Percentiles rank a stretch among this genome's conserved stretches.
phyloP scores from a whole-genome alignment of 92 coral and sea anemone species.

The Porites divaricata region DNA sequence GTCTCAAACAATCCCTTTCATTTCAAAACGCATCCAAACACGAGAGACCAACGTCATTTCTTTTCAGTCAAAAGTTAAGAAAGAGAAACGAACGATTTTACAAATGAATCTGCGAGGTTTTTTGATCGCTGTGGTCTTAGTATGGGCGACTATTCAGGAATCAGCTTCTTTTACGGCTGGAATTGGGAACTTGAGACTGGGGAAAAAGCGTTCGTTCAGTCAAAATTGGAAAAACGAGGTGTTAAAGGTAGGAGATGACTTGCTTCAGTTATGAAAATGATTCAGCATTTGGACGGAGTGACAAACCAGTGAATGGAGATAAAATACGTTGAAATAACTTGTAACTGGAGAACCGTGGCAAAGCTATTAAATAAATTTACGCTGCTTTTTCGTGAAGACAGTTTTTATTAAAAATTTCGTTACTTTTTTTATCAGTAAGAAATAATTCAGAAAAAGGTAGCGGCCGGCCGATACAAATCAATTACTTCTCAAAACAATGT shows the following conservation, averaged over 20 bases:
- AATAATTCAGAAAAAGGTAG: no score
- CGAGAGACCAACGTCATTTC: neutral
- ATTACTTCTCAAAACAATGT: no score
- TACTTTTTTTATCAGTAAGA: no score
- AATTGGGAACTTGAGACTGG: conserved; percentile 23
- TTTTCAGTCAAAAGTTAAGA: neutral
- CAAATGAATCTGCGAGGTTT: conserved; percentile 14
- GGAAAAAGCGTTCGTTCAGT: conserved; percentile 12
- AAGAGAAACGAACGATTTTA: neutral
- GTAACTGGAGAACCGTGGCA: no score
- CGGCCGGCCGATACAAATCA: no score
- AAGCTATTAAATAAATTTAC: no score
- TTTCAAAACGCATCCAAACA: neutral
- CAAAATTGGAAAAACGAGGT: neutral
- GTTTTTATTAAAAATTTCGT: no score
- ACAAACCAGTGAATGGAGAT: no score
- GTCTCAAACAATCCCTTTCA: neutral
- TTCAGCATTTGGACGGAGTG: no score
- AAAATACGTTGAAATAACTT: no score
- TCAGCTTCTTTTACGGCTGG: conserved; percentile 24
- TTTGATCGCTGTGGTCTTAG: neutral
- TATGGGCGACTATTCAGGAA: neutral
- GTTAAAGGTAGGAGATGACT: conserved; percentile 11
- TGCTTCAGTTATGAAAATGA: no score
- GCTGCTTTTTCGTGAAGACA: no score